Base-by-base conservation (phyloP, 2,888 invertebrate genomes). In the Cyrtodaria siliqua region DNA sequence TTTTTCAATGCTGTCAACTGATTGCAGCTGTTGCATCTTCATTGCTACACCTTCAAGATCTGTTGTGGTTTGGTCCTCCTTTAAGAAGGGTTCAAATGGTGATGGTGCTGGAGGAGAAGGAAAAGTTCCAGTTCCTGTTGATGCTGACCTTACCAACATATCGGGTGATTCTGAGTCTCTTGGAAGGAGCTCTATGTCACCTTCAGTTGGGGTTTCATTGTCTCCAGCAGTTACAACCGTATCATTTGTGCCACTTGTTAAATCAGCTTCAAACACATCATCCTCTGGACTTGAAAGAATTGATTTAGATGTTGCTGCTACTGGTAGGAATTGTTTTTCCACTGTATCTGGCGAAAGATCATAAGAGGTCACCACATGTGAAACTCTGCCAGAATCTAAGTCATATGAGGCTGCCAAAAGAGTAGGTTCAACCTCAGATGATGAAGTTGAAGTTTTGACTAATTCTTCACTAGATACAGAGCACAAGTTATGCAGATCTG, bases 321-420 rank as follows among this genome's bases (percentile, higher is more conserved):
- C 94, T 86, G 96, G 96, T 86, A 96, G 95, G 87, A 96, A 95
- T 52, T 90, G 90, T 61, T 90, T 91, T 77, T 92, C 92, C 0
- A 92, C 91, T 29, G 90, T 86, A 79, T 92, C 92, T 57, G 92
- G 92, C 18, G 91, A 91, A 40, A 92, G 83, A 64, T 92, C 92
- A 83, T 88, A 91, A 9, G 90, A 83, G n/a, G 92, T 86, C 3
- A 92, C 92, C 6, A 92, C 90, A 79, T 90, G 87, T n/a, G 91
- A 91, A 24, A 96, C 92, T 63, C 89, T 88, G 23, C 93, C 93
- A 49, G 91, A 89, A 64, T 93, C 93, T 57, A 96, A 93, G 92
- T 97, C 97, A 90, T 96, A 96, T 9, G 96, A 96, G 1, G 98
- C 98, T 16, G 98, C 97, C 12, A 99, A 96, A 9, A 99, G 93